These are phyloP conservation scores for Hirudo medicinalis DNA, from an alignment of 1,140 invertebrate species.

Conservation along the genomic window DNA sequence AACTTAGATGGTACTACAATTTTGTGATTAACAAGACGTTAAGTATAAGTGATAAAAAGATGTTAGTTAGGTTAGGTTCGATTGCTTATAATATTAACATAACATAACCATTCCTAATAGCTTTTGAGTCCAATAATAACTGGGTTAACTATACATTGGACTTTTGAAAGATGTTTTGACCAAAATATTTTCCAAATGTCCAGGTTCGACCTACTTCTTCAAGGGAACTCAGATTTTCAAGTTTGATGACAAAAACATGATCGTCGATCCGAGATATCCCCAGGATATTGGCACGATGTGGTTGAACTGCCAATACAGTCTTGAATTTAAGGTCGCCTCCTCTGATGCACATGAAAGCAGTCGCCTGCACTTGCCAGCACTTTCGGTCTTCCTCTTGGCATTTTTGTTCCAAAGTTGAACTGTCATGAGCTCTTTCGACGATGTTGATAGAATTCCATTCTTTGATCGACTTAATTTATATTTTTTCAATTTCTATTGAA, in stretches of 20 bases:
- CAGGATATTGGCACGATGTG: not conserved
- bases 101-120: too few relatives aligned
- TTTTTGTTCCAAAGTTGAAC: too few relatives aligned
- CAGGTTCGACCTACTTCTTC: slow-evolving; percentile 14
- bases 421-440: too few relatives aligned
- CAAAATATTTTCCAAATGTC: not conserved
- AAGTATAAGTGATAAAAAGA: not conserved
- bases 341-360: not conserved
- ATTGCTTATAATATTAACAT: too few relatives aligned
- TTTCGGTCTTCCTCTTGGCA: too few relatives aligned
- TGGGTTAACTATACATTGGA: too few relatives aligned
- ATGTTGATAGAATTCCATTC: too few relatives aligned
- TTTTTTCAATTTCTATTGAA: too few relatives aligned
- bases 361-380: not conserved
- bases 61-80: too few relatives aligned
- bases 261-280: not conserved
- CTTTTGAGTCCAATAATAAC: too few relatives aligned
- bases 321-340: not conserved
- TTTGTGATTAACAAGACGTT: not conserved
- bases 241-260: slow-evolving; percentile 9
- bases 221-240: slow-evolving; percentile 5
- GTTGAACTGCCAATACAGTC: not conserved
- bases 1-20: not conserved
- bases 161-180: not conserved
- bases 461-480: too few relatives aligned